These are phyloP conservation scores for Saccopteryx leptura DNA, from an alignment of 2,113 vertebrate genomes.

Conservation along the genomic window DNA sequence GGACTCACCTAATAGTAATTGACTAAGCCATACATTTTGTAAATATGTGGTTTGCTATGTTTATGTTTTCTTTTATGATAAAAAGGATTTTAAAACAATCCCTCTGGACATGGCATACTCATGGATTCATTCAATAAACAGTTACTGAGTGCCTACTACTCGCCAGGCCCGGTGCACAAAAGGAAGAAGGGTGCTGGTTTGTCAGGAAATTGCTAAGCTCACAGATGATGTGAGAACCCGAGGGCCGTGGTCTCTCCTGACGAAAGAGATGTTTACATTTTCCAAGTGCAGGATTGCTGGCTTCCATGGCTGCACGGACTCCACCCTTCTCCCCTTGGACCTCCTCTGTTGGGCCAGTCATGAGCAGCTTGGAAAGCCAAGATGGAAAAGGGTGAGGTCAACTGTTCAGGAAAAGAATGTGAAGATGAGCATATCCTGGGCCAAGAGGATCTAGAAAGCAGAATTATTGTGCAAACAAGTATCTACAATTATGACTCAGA, in stretches of 20 bases:
- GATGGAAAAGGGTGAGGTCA: background rate
- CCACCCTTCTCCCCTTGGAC: background rate
- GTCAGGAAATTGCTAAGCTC: background rate
- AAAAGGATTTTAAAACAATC: slow-evolving; percentile 7
- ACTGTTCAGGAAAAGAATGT: background rate
- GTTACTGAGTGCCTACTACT: too few species aligned
- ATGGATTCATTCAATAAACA: background rate
- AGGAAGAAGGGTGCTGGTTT: background rate
- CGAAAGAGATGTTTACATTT: background rate
- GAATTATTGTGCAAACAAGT: background rate
- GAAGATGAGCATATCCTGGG: background rate
- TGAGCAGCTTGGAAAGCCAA: background rate
- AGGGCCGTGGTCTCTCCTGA: background rate
- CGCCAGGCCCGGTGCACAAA: background rate
- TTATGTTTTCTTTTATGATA: background rate
- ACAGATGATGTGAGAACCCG: background rate
- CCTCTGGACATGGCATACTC: background rate
- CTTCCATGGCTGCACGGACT: background rate
- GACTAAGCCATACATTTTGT: background rate
- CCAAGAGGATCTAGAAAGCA: slow-evolving; percentile 10
- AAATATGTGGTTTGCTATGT: background rate
- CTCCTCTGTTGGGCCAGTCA: background rate
- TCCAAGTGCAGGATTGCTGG: background rate
- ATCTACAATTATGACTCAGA: background rate
- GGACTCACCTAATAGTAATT: background rate